phyloP scores from a whole-genome alignment of 1,140 invertebrate genomes.

The Bemisia tabaci region DNA sequence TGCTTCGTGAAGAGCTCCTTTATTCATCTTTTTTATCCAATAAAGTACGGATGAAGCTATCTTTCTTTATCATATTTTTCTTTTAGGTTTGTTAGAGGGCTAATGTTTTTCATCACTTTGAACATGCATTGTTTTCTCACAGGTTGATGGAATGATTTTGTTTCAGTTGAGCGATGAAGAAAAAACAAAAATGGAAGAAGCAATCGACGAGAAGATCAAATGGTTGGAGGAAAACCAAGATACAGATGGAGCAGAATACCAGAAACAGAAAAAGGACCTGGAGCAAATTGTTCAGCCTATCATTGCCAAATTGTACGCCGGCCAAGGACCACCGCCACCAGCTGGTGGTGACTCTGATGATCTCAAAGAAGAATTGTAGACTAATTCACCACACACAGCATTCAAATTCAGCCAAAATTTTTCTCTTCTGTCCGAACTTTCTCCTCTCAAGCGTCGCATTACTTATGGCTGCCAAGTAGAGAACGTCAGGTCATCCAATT shows the following conservation, averaged over 20 bases:
- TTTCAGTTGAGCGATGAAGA: constrained; percentile 62
- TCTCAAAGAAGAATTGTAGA: constrained; percentile 77
- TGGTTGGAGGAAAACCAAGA: constrained; percentile 96
- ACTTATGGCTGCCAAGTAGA: too few species aligned
- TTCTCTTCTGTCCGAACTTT: not conserved
- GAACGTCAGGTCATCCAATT: not conserved
- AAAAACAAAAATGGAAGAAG: constrained; percentile 89
- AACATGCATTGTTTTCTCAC: too few species aligned
- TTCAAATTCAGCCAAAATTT: not conserved
- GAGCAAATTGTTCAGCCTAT: constrained; percentile 94
- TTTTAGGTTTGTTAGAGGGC: too few species aligned
- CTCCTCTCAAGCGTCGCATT: too few species aligned
- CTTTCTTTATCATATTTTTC: too few species aligned
- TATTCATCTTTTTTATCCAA: too few species aligned
- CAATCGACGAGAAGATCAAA: constrained; percentile 93
- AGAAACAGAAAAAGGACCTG: constrained; percentile 93
- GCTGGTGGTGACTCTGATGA: constrained; percentile 47
- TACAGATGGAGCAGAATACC: constrained; percentile 84
- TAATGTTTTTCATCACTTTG: too few species aligned
- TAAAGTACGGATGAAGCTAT: too few species aligned
- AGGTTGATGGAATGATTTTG: too few species aligned
- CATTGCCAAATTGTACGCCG: constrained; percentile 92
- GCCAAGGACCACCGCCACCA: constrained; percentile 54
- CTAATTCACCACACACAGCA: not conserved
- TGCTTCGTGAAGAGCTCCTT: too few species aligned